Evolutionary conservation across 2,888 invertebrate genomes (phyloP).

Genomic region (Mythimna albipuncta): DNA sequence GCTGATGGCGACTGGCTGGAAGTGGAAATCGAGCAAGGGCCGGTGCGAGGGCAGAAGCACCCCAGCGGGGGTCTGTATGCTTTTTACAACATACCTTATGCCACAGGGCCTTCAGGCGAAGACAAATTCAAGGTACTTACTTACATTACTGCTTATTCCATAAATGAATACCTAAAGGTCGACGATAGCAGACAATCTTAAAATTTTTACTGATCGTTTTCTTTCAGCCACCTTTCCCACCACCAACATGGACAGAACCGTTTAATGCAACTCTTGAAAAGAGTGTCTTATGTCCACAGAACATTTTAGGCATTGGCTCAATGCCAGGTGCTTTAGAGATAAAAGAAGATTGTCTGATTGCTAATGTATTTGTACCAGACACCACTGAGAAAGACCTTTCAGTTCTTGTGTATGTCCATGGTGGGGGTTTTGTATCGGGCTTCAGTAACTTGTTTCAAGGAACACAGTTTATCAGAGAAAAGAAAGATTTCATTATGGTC

Average conservation of each 20-base stretch:
- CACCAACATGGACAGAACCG: constrained; percentile 64
- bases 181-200: background rate
- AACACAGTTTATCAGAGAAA: constrained; percentile 29
- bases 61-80: constrained; percentile 60
- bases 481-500: constrained; percentile 68
- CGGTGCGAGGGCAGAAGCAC: constrained; percentile 69
- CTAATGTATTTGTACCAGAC: constrained; percentile 80
- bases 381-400: constrained; percentile 69
- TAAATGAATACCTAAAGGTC: background rate
- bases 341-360: constrained; percentile 79
- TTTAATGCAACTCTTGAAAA: constrained; percentile 68
- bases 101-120: constrained; percentile 69
- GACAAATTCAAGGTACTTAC: constrained; percentile 69
- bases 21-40: constrained; percentile 68
- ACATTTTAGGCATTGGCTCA: rapidly evolving
- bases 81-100: constrained; percentile 75
- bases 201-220: background rate
- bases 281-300: constrained; percentile 69
- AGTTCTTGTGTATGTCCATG: constrained; percentile 72
- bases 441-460: constrained; percentile 30
- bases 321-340: constrained; percentile 10
- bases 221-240: constrained; percentile 56
- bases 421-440: constrained; percentile 69
- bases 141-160: background rate
- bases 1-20: constrained; percentile 46